These are phyloP conservation scores for Hemibagrus wyckioides DNA, from an alignment of 2,113 vertebrate genomes.

Conservation along the genomic window DNA sequence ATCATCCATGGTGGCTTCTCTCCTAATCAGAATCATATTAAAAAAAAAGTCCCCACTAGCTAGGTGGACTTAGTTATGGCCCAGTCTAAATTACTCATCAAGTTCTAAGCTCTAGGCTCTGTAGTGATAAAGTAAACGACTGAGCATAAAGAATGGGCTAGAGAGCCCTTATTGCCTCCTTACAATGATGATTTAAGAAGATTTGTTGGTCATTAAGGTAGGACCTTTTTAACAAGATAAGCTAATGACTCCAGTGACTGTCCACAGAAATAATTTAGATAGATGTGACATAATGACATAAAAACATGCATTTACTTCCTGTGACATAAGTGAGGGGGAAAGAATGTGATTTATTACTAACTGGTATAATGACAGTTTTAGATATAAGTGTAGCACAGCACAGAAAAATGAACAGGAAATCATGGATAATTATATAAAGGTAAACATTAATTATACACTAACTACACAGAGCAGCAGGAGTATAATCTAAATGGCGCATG, in stretches of 20 bases:
- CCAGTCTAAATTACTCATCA: neutral
- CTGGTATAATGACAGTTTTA: neutral
- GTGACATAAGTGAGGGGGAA: neutral
- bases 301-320: neutral
- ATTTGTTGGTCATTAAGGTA: neutral
- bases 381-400: neutral
- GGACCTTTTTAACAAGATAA: neutral
- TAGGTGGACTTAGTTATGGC: neutral
- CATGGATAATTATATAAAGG: neutral
- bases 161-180: neutral
- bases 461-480: neutral
- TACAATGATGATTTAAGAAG: neutral
- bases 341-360: too few relatives aligned
- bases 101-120: neutral
- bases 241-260: neutral
- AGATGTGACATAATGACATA: neutral
- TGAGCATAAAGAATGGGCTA: neutral
- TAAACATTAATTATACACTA: neutral
- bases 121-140: neutral
- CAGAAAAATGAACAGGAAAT: neutral
- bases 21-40: neutral
- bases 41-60: constrained; percentile 5
- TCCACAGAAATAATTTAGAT: neutral
- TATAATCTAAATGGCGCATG: neutral
- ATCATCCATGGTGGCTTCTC: constrained; percentile 21